Evolutionary conservation across 1,140 invertebrate species (phyloP).

Genomic region (Solenopsis invicta): DNA sequence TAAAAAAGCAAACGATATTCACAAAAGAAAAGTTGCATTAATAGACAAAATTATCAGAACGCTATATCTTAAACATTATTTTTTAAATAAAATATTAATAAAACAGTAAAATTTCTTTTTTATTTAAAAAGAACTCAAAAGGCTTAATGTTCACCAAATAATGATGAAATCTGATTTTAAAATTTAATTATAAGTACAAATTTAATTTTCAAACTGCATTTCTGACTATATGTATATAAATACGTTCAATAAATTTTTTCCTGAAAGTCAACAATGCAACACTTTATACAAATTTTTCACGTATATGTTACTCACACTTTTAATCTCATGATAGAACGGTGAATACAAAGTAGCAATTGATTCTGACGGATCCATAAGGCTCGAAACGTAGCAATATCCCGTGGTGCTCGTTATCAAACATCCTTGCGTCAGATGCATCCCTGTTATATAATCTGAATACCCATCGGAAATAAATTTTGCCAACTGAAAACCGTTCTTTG

Average conservation of each 20-base stretch:
- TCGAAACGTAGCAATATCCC: no score
- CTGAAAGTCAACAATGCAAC: background rate
- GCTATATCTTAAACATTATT: no score
- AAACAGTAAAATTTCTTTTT: no score
- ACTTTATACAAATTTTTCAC: background rate
- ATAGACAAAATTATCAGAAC: no score
- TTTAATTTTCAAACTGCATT: background rate
- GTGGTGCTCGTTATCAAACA: no score
- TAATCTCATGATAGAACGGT: conserved; percentile 80
- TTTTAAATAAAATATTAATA: no score
- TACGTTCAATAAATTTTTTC: background rate
- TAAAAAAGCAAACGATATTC: no score
- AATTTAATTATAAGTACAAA: conserved; percentile 22
- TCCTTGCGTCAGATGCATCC: conserved; percentile 78
- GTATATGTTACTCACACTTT: conserved; percentile 76
- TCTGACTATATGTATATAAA: background rate
- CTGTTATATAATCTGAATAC: conserved; percentile 81
- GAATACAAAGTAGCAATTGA: no score
- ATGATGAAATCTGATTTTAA: conserved; percentile 22
- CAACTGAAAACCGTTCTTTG: conserved; percentile 77
- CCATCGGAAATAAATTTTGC: conserved; percentile 79
- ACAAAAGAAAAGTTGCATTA: no score
- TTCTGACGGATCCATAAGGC: no score
- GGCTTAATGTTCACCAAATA: no score
- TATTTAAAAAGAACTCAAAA: no score